These are phyloP conservation scores for Pristionchus japonicus DNA, from an alignment of 2,888 invertebrate species.

Conservation along the genomic window DNA sequence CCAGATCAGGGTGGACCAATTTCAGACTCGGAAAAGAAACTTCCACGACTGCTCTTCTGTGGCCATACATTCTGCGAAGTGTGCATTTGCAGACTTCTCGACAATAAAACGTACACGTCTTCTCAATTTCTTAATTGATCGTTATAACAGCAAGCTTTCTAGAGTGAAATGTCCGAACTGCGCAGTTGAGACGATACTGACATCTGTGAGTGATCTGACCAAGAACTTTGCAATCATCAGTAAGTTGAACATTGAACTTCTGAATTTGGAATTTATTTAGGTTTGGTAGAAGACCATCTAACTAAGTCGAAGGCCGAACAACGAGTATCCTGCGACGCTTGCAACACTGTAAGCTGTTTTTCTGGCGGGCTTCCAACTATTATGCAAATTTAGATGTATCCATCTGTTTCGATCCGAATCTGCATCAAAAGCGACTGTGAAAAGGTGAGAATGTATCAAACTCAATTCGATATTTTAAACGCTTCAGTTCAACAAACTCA, in stretches of 20 bases:
- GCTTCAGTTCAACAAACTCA: neutral
- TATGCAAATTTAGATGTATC: neutral
- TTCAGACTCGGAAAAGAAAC: neutral
- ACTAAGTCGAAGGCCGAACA: no score
- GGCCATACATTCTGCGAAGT: neutral
- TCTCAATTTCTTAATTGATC: no score
- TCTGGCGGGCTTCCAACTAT: no score
- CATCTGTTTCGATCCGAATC: neutral
- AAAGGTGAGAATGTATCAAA: neutral
- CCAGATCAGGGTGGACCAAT: no score
- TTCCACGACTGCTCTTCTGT: neutral
- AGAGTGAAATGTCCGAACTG: neutral
- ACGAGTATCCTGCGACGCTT: no score
- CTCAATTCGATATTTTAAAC: neutral
- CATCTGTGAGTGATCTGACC: no score
- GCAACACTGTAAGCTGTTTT: no score
- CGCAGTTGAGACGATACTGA: no score
- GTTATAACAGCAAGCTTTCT: no score
- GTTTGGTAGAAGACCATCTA: no score
- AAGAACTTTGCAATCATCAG: neutral
- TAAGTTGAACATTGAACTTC: neutral
- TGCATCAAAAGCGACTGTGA: neutral
- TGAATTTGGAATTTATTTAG: no score
- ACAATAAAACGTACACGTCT: neutral
- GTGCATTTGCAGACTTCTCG: neutral